Evolutionary conservation across 2,113 vertebrate genomes (phyloP).

Genomic region (Piprites chloris): DNA sequence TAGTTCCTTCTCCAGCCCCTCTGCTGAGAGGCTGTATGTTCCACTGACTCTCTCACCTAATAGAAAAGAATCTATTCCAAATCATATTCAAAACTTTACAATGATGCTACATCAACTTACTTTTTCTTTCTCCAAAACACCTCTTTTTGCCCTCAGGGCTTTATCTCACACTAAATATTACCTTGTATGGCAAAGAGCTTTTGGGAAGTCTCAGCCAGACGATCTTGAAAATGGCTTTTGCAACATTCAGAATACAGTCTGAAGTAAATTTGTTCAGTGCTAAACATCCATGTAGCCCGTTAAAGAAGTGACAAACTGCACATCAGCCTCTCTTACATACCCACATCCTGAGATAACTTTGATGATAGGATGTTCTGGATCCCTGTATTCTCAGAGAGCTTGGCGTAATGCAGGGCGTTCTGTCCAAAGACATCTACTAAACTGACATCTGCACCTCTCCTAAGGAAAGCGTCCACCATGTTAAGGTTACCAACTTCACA

Average conservation of each 20-base stretch:
- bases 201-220: background rate
- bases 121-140: background rate
- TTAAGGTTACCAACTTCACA: conserved; percentile 75
- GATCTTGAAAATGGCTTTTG: background rate
- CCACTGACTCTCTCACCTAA: background rate
- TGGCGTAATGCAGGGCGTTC: conserved; percentile 84
- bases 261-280: conserved; percentile 17
- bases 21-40: background rate
- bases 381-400: conserved; percentile 78
- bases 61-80: background rate
- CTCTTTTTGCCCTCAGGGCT: background rate
- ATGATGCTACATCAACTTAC: background rate
- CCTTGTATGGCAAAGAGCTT: background rate
- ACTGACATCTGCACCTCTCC: conserved; percentile 79
- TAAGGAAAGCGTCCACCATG: conserved; percentile 80
- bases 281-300: background rate
- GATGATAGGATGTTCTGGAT: conserved; percentile 79
- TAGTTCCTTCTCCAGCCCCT: background rate
- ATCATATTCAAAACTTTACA: background rate
- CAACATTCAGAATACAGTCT: background rate
- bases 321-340: conserved; percentile 72
- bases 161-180: background rate
- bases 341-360: conserved; percentile 76
- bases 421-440: conserved; percentile 86
- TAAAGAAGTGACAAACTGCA: conserved; percentile 26